phyloP scores from a whole-genome alignment of 2,888 invertebrate species.

The Myopa tessellatipennis region DNA sequence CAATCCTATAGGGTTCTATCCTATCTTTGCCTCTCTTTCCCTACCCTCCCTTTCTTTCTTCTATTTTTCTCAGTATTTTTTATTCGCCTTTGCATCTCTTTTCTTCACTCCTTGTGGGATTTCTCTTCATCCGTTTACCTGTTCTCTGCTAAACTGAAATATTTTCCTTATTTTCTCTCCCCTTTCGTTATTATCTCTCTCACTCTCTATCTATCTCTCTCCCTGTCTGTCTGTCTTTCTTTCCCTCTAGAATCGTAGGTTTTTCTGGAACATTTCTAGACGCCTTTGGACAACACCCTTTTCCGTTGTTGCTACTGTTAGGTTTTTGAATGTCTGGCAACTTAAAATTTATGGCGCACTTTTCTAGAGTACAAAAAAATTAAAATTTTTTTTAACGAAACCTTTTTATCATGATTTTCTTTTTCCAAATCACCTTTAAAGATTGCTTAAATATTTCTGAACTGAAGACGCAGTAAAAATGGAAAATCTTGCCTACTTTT shows the following conservation, averaged over 20 bases:
- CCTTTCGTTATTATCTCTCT: not conserved
- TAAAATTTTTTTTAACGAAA: too few species aligned
- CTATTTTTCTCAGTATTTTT: not conserved
- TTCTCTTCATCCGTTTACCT: too few species aligned
- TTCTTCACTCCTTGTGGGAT: too few species aligned
- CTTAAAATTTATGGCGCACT: not conserved
- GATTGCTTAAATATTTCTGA: too few species aligned
- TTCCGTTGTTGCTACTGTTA: conserved; percentile 48
- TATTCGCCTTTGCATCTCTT: not conserved
- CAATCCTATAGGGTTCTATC: not conserved
- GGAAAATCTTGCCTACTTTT: too few species aligned
- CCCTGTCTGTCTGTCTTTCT: too few species aligned
- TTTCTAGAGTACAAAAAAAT: too few species aligned
- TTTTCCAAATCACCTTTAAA: too few species aligned
- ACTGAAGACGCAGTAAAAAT: too few species aligned
- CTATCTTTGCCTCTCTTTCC: not conserved
- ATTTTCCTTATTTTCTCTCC: not conserved
- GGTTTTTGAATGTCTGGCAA: conserved; percentile 46
- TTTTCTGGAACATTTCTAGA: not conserved
- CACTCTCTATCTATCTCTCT: not conserved
- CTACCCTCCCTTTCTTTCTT: not conserved
- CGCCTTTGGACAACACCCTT: conserved; percentile 46
- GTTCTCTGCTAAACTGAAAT: not conserved
- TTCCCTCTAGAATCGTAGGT: not conserved
- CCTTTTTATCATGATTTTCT: too few species aligned